Conservation (phyloP, 2,797 vertebrate species). For the Apodemus agrarius region DNA sequence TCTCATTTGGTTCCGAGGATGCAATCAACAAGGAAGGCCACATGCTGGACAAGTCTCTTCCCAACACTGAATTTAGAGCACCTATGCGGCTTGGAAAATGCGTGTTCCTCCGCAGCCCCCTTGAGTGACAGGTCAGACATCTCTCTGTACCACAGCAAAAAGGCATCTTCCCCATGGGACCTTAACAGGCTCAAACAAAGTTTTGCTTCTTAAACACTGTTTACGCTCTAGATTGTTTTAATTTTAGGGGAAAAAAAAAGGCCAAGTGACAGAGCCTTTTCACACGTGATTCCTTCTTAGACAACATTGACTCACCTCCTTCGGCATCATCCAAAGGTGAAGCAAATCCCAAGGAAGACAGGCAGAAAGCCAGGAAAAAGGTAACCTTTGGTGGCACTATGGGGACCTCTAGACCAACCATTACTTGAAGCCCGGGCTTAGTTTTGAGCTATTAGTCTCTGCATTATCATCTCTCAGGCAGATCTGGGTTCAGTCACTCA, state of each 20-base stretch:
- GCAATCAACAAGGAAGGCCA: not conserved
- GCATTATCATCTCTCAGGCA: not conserved
- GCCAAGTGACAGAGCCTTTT: conserved; percentile 4
- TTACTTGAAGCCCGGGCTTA: not conserved
- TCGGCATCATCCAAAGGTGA: not conserved
- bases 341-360: not conserved
- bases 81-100: rapidly evolving
- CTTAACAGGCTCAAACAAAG: not conserved
- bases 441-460: not conserved
- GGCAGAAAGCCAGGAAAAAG: conserved; percentile 25
- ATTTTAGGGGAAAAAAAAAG: not conserved
- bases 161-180: not conserved
- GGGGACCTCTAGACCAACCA: not conserved
- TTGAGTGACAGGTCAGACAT: not conserved
- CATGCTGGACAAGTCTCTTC: not conserved
- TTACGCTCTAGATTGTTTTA: conserved; percentile 22
- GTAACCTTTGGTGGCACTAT: not conserved
- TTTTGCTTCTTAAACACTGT: not conserved
- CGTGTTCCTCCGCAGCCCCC: not conserved
- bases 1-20: not conserved
- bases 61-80: not conserved
- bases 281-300: not conserved
- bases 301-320: not conserved
- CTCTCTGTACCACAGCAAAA: not conserved
- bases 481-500: not conserved